Evolutionary conservation across 2,888 invertebrate species (phyloP).

Genomic region (Pherbina coryleti): DNA sequence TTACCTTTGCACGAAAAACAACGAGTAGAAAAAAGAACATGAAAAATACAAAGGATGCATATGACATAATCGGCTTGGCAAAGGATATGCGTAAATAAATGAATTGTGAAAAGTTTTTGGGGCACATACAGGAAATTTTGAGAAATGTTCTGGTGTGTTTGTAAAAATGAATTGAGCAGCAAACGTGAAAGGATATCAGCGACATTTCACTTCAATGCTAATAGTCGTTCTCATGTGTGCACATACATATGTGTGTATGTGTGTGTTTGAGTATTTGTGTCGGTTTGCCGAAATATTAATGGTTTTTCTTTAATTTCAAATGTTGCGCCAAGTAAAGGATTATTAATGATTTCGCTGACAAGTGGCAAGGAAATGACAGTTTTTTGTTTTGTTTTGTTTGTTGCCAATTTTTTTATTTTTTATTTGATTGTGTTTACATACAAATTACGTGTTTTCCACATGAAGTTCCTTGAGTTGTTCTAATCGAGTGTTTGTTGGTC

Average conservation of each 20-base stretch:
- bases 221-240: conserved; percentile 32
- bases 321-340: conserved; percentile 54
- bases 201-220: conserved; percentile 41
- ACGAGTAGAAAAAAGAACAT: conserved; percentile 36
- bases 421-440: neutral
- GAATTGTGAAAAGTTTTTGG: conserved; percentile 46
- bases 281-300: conserved; percentile 38
- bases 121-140: conserved; percentile 19
- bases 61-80: conserved; percentile 52
- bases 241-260: neutral
- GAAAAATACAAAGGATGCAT: conserved; percentile 45
- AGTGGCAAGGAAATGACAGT: conserved; percentile 53
- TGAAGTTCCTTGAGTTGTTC: neutral
- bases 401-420: neutral
- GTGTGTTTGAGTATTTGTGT: conserved; percentile 27
- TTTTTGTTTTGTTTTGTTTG: neutral
- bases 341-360: conserved; percentile 65
- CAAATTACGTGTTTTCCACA: conserved; percentile 17
- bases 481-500: neutral
- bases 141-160: conserved; percentile 5
- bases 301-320: conserved; percentile 40
- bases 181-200: conserved; percentile 27
- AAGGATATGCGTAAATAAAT: conserved; percentile 46
- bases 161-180: conserved; percentile 11
- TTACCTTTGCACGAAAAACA: conserved; percentile 54